Evolutionary conservation across 2,888 invertebrate species (phyloP).

Genomic region (Trissoscelio sp.): DNA sequence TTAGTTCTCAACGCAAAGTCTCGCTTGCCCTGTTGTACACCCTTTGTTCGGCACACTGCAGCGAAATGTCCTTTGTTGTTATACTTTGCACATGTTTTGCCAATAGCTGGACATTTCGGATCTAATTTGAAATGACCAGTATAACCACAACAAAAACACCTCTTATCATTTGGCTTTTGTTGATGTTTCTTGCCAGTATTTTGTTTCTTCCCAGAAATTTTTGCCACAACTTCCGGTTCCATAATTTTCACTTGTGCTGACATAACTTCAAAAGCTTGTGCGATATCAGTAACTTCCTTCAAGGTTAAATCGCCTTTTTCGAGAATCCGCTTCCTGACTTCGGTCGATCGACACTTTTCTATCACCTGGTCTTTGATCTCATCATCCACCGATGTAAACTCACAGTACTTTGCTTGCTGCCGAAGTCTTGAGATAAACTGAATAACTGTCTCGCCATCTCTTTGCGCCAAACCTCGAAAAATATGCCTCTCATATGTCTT

Average conservation of each 20-base stretch:
- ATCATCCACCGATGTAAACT: slow-evolving; percentile 66
- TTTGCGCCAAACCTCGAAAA: slow-evolving; percentile 73
- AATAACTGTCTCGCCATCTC: slow-evolving; percentile 73
- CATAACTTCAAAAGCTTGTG: slow-evolving; percentile 14
- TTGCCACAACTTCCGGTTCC: slow-evolving; percentile 7
- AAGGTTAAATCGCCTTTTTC: slow-evolving; percentile 49
- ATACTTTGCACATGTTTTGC: slow-evolving; percentile 68
- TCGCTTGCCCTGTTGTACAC: too few relatives aligned
- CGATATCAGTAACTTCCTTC: slow-evolving; percentile 16
- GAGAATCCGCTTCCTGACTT: slow-evolving; percentile 60
- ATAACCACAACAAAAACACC: slow-evolving; percentile 35
- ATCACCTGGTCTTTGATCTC: slow-evolving; percentile 67
- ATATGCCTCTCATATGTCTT: slow-evolving; percentile 76
- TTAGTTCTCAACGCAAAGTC: neutral
- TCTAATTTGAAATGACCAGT: slow-evolving; percentile 24
- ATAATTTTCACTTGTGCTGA: slow-evolving; percentile 4
- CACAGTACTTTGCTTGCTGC: slow-evolving; percentile 75
- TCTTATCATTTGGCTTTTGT: neutral
- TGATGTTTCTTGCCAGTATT: neutral
- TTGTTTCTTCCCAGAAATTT: neutral
- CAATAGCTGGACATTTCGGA: slow-evolving; percentile 69
- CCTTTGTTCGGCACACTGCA: slow-evolving; percentile 30
- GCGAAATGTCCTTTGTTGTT: slow-evolving; percentile 70
- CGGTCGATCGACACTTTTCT: slow-evolving; percentile 61
- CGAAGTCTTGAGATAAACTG: slow-evolving; percentile 74